Evolutionary conservation across 2,797 vertebrate genomes (phyloP), one percentile per base, ranked within the genome.

Genomic region (Pachyuromys duprasi): DNA sequence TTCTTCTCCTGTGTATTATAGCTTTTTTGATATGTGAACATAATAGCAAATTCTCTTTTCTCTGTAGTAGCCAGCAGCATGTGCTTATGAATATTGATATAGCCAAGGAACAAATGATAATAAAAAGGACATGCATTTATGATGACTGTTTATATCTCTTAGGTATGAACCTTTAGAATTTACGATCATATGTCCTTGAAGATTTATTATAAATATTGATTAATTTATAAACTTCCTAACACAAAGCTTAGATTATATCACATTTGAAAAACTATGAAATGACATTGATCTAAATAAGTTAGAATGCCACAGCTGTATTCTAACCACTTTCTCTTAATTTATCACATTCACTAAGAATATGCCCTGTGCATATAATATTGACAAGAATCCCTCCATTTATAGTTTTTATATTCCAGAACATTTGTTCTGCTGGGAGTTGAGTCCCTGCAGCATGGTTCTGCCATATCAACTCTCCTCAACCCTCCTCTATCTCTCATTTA

Each of bases 401-500:
- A 69, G 22, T 49, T 93, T 26, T 81, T 72, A 36, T 74, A 49
- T 62, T 82, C 42, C 36, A 67, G n/a, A 80, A 89, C 28, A 86
- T 94, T 49, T 82, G 22, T 3, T 92, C 18, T 57, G 7, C 2
- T 45, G 39, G 86, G 49, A 78, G 17, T 5, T 31, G 8, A 84
- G 1, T 76, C 9, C 13, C 5, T 33, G 0, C 4, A 39, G 3
- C 11, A 3, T 53, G n/a, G 4, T 12, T 69, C 5, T 75, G n/a
- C 5, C 33, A 26, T 8, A 1, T 28, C 3, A 18, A 4, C 26
- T 76, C 9, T 72, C 17, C 6, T 13, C 5, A 3, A 0, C 33
- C 13, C 33, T 65, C 7, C 26, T 36, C 0, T 1, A 17, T 6
- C 39, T 12, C 0, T 89, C 6, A 8, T 39, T 83, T 8, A 79